phyloP scores from a whole-genome alignment of 2,888 invertebrate genomes.

The Dolichopus griseipennis region DNA sequence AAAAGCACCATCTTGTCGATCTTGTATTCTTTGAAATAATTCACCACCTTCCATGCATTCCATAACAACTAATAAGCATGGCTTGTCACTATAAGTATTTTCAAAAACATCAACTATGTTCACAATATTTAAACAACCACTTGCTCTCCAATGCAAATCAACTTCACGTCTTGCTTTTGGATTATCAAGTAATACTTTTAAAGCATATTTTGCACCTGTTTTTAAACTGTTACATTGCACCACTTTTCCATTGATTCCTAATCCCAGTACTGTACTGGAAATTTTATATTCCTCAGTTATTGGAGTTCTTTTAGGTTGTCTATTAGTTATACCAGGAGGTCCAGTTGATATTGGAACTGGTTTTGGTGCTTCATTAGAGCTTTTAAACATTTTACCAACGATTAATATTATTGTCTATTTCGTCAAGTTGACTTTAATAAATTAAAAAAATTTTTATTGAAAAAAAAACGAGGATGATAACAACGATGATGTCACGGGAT shows the following conservation, averaged over 20 bases:
- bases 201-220: slow-evolving; percentile 71
- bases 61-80: slow-evolving; percentile 96
- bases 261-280: slow-evolving; percentile 84
- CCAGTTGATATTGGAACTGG: background rate
- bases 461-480: background rate
- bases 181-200: slow-evolving; percentile 89
- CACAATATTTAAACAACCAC: slow-evolving; percentile 87
- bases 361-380: background rate
- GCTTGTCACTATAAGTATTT: slow-evolving; percentile 84
- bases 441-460: background rate
- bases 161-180: slow-evolving; percentile 90
- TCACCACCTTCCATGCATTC: slow-evolving; percentile 99
- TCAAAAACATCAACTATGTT: slow-evolving; percentile 87
- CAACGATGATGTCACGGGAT: slow-evolving; percentile 4
- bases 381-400: background rate
- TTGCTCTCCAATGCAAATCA: slow-evolving; percentile 89
- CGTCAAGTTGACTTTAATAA: background rate
- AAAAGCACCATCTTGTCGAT: slow-evolving; percentile 87
- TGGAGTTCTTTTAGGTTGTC: slow-evolving; percentile 61
- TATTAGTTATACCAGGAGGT: background rate
- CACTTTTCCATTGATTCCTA: slow-evolving; percentile 98
- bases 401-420: background rate
- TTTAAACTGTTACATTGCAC: slow-evolving; percentile 81
- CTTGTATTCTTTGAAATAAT: slow-evolving; percentile 93
- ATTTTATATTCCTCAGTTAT: slow-evolving; percentile 88